phyloP scores from a whole-genome alignment of 92 coral and sea anemone genomes.

The Phenganax marumi region DNA sequence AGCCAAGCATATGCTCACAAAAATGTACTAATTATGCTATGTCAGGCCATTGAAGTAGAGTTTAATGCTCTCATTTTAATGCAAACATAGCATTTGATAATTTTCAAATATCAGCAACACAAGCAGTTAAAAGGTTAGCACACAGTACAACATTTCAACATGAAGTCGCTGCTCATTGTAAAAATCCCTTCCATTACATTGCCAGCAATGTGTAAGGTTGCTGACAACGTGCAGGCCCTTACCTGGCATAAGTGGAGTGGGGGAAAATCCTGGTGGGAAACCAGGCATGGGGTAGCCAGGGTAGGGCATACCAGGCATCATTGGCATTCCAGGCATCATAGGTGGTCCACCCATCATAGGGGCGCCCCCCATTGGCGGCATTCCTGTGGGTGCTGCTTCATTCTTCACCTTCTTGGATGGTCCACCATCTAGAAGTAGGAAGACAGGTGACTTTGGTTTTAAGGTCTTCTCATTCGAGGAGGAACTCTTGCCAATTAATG shows the following conservation, averaged over 20 bases:
- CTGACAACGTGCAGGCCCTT: background rate
- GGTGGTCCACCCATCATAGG: slow-evolving; percentile 79
- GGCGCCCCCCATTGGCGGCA: slow-evolving; percentile 33
- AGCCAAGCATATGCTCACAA: no score
- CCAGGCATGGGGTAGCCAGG: slow-evolving; percentile 70
- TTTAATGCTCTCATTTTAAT: no score
- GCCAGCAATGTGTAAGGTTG: background rate
- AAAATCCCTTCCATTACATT: background rate
- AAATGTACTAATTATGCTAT: no score
- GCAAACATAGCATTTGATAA: no score
- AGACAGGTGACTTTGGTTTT: no score
- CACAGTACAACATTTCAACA: no score
- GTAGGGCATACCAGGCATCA: slow-evolving; percentile 40
- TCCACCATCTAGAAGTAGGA: slow-evolving; percentile 59
- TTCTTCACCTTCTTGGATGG: slow-evolving; percentile 82
- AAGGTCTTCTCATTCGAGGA: no score
- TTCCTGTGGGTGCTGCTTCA: slow-evolving; percentile 54
- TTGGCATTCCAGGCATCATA: slow-evolving; percentile 64
- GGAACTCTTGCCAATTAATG: no score
- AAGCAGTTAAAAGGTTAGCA: no score
- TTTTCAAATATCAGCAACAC: no score
- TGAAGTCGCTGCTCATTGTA: no score
- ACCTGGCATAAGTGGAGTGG: slow-evolving; percentile 2
- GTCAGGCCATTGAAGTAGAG: no score
- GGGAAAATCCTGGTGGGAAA: slow-evolving; percentile 17